phyloP scores from a whole-genome alignment of 2,113 vertebrate species.

The Hepsetus odoe region DNA sequence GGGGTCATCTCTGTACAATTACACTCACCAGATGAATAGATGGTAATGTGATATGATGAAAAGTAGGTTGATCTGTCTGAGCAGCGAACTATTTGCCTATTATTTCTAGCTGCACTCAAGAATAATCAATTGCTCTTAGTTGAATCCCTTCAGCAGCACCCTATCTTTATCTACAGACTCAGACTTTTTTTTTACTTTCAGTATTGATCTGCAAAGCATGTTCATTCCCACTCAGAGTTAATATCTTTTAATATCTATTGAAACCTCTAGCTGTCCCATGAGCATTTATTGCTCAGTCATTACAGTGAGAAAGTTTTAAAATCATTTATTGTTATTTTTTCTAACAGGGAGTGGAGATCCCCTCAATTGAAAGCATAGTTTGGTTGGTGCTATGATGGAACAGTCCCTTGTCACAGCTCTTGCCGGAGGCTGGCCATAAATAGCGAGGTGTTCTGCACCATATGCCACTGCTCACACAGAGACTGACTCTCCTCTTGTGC shows the following conservation, averaged over 20 bases:
- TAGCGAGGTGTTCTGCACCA: conserved; percentile 35
- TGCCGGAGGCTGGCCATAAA: conserved; percentile 53
- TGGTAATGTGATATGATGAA: not conserved
- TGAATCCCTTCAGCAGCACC: not conserved
- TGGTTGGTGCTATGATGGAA: conserved; percentile 42
- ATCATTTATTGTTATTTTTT: conserved; percentile 18
- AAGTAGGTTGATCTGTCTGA: not conserved
- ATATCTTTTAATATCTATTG: not conserved
- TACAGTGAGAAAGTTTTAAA: conserved; percentile 10
- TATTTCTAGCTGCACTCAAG: not conserved
- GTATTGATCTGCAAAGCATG: not conserved
- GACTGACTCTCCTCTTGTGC: conserved; percentile 22
- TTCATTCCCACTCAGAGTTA: not conserved
- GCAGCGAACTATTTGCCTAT: not conserved
- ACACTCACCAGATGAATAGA: conserved; percentile 6
- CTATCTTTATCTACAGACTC: not conserved
- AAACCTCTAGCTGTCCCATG: not conserved
- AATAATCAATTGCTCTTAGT: conserved; percentile 3
- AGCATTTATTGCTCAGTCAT: not conserved
- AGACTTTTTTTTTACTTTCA: not conserved
- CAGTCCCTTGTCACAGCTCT: conserved; percentile 44
- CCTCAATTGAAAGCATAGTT: conserved; percentile 57
- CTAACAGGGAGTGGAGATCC: conserved; percentile 8
- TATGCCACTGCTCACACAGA: conserved; percentile 44
- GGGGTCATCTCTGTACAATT: conserved; percentile 15